Conservation (phyloP, 53 echinoderm and acorn worm genomes). For the Holothuria scabra region DNA sequence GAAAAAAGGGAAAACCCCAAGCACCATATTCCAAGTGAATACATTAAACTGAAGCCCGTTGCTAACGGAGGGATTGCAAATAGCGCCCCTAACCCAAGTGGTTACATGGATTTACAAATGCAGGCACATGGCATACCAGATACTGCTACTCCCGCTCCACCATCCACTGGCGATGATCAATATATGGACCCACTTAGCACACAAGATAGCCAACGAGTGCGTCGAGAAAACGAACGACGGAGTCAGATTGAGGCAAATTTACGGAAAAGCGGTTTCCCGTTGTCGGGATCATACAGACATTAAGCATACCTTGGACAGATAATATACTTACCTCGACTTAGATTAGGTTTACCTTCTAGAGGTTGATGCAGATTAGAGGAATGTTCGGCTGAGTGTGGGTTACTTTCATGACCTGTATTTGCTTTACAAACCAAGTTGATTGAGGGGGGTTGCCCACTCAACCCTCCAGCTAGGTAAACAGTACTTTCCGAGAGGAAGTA, state of each 20-base stretch:
- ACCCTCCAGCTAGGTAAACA: no score
- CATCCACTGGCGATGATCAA: neutral
- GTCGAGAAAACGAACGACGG: neutral
- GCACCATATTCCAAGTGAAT: conserved; percentile 5
- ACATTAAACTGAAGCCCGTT: conserved; percentile 16
- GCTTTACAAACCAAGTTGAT: no score
- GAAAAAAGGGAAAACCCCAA: neutral
- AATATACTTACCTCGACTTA: neutral
- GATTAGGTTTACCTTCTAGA: no score
- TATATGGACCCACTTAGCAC: conserved; percentile 30
- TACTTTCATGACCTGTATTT: no score
- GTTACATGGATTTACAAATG: conserved; percentile 20
- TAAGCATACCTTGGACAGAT: neutral
- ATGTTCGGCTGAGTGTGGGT: no score
- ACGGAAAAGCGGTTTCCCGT: conserved; percentile 21
- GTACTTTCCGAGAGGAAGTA: no score
- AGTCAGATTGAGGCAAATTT: conserved; percentile 19
- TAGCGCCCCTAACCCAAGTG: neutral
- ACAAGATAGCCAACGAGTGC: conserved; percentile 9
- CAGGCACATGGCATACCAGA: neutral
- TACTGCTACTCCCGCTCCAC: neutral
- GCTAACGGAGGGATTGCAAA: neutral
- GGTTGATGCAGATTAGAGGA: no score
- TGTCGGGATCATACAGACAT: neutral
- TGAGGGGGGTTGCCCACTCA: no score